These are phyloP conservation scores for Petrocephalus schoutedeni DNA, from an alignment of 2,797 vertebrate genomes.

Conservation along the genomic window DNA sequence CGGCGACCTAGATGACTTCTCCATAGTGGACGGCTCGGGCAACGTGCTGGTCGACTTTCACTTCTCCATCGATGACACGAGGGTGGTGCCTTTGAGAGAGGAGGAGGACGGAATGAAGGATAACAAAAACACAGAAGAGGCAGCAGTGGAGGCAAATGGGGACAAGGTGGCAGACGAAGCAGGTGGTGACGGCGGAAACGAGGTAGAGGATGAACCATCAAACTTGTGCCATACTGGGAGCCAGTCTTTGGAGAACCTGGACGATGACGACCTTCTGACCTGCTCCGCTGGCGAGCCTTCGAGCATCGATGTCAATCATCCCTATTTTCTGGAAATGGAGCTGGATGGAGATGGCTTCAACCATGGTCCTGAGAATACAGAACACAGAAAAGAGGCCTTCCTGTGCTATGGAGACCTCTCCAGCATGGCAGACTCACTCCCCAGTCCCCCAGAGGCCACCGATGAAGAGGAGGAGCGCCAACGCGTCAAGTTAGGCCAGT, in stretches of 20 bases:
- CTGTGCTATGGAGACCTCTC: constrained; percentile 71
- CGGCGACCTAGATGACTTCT: constrained; percentile 88
- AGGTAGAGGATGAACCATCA: constrained; percentile 43
- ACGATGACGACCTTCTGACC: constrained; percentile 67
- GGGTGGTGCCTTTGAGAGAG: constrained; percentile 49
- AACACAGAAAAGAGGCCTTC: constrained; percentile 60
- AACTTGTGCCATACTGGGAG: constrained; percentile 81
- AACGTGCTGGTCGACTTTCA: constrained; percentile 50
- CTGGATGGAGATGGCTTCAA: constrained; percentile 10
- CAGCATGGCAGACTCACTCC: constrained; percentile 56
- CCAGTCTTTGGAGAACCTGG: constrained; percentile 81
- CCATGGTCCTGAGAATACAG: constrained; percentile 53
- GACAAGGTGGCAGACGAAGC: constrained; percentile 29
- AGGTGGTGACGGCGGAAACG: background rate
- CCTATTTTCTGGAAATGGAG: constrained; percentile 53
- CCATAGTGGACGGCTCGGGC: constrained; percentile 73
- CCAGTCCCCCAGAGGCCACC: constrained; percentile 54
- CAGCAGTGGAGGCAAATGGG: constrained; percentile 44
- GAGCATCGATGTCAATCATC: constrained; percentile 61
- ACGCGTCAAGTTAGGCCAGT: constrained; percentile 21
- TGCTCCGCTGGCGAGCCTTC: constrained; percentile 52
- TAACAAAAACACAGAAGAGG: constrained; percentile 21
- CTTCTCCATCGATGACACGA: constrained; percentile 35
- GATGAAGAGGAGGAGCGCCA: constrained; percentile 52
- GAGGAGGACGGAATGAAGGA: constrained; percentile 57